Base-by-base conservation (phyloP, 2,888 invertebrate genomes). In the Augochlorella aurata region DNA sequence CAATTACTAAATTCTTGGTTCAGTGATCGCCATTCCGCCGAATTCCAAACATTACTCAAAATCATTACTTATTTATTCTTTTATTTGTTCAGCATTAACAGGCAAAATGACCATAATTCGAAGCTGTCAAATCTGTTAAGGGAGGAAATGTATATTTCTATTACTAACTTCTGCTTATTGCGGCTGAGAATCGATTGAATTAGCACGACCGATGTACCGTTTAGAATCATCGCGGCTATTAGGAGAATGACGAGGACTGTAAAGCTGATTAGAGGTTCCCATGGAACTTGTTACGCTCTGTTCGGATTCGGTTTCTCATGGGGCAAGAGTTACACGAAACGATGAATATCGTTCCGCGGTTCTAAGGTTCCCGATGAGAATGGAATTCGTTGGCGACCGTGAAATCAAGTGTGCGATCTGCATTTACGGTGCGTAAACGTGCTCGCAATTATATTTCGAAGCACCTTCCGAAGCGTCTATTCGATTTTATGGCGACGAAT, bases 251-350 rank as follows among this genome's bases (percentile, higher is more conserved):
- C 77, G 81, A 67, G 72, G 66, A 74, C 76, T 74, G 65, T 73
- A 16, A 83, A 61, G 76, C 69, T 80, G 84, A 86, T 84, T 86
- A 82, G 73, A 47, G 29, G 74, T 86, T 86, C 80, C 74, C 86
- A 86, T 69, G 72, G 67, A 67, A 49, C 61, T 63, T 52, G 58
- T 58, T 82, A 58, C 45, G 61, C 45, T 9, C 63, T 63, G 21
- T 8, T 76, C 71, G 54, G 65, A 58, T 76, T 74, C 52, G 50
- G 63, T 74, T 78, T 76, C 80, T 81, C 79, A 83, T 74, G 79
- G 54, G 65, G 77, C 61, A 44, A 65, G 29, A 73, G 77, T 68
- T 66, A 78, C 74, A 68, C 12, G 82, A 77, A 77, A 77, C 82
- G 82, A 83, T 82, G 82, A 38, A 83, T 83, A 83, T 82, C 82